These are phyloP conservation scores for Amia ocellicauda DNA, from an alignment of 2,113 vertebrate genomes.

Conservation along the genomic window DNA sequence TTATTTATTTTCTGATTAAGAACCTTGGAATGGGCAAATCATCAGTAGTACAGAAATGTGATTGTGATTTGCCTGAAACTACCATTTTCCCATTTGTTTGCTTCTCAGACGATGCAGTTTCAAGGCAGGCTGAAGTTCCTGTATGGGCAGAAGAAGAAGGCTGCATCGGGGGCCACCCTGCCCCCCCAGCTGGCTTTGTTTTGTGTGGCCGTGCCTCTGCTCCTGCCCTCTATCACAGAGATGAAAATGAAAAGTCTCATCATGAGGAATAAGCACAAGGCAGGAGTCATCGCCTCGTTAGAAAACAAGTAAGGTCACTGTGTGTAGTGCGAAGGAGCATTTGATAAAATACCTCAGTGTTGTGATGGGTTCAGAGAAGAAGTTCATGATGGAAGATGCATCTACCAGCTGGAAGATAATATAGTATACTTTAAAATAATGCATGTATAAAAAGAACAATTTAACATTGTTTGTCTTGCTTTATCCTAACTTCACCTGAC, in stretches of 20 bases:
- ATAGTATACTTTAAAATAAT: too few relatives aligned
- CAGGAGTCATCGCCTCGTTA: constrained; percentile 37
- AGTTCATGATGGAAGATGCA: too few relatives aligned
- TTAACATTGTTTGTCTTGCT: too few relatives aligned
- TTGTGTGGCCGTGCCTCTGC: constrained; percentile 82
- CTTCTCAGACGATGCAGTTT: constrained; percentile 88
- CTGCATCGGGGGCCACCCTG: constrained; percentile 62
- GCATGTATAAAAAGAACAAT: too few relatives aligned
- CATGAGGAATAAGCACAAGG: constrained; percentile 76
- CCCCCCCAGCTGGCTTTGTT: constrained; percentile 86
- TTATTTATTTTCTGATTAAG: too few relatives aligned
- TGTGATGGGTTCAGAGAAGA: too few relatives aligned
- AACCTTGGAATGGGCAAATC: too few relatives aligned
- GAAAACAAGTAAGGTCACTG: constrained; percentile 53
- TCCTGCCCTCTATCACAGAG: constrained; percentile 77
- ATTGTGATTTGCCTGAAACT: background rate
- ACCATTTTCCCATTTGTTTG: background rate
- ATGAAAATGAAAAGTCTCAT: constrained; percentile 79
- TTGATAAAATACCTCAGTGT: too few relatives aligned
- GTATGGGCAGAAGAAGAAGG: constrained; percentile 89
- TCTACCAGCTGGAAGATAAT: too few relatives aligned
- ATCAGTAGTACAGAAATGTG: too few relatives aligned
- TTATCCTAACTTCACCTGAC: too few relatives aligned
- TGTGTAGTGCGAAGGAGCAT: background rate
- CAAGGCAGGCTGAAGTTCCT: constrained; percentile 91